Percentiles rank a stretch among this genome's conserved stretches.
Conservation (phyloP, 2,113 vertebrate species). For the Mustelus asterias region DNA sequence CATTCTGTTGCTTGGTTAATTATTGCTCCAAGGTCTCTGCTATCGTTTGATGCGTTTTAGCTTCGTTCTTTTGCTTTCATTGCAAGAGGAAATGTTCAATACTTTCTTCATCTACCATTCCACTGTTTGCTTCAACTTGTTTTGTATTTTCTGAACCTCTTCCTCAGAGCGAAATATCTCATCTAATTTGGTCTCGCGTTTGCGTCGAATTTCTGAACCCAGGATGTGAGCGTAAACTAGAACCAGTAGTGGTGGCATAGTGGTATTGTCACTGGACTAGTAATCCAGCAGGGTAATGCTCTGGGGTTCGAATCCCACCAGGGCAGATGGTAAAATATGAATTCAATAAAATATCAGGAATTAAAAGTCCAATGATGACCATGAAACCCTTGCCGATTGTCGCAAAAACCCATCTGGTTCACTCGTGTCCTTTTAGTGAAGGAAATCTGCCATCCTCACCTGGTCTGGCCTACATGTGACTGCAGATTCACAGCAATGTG, state of each 20-base stretch:
- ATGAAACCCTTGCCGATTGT: no score
- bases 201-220: not conserved
- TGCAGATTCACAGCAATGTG: no score
- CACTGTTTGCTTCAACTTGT: not conserved
- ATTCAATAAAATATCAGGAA: no score
- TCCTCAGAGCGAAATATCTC: not conserved
- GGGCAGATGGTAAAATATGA: no score
- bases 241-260: not conserved
- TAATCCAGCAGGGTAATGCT: no score
- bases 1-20: not conserved
- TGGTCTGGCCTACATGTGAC: no score
- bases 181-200: not conserved
- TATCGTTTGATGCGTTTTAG: not conserved
- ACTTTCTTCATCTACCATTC: not conserved
- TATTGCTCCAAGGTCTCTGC: not conserved
- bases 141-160: not conserved
- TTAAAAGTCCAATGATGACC: no score
- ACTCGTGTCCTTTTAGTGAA: no score
- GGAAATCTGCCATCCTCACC: no score
- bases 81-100: not conserved
- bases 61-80: not conserved
- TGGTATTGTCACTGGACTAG: no score
- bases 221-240: not conserved
- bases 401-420: no score
- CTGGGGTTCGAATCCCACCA: no score